A percentile compares a stretch with the other conserved stretches of the same genome.
These are phyloP conservation scores for Semnopithecus entellus DNA, from an alignment of 2,113 vertebrate genomes.

Conservation along the genomic window DNA sequence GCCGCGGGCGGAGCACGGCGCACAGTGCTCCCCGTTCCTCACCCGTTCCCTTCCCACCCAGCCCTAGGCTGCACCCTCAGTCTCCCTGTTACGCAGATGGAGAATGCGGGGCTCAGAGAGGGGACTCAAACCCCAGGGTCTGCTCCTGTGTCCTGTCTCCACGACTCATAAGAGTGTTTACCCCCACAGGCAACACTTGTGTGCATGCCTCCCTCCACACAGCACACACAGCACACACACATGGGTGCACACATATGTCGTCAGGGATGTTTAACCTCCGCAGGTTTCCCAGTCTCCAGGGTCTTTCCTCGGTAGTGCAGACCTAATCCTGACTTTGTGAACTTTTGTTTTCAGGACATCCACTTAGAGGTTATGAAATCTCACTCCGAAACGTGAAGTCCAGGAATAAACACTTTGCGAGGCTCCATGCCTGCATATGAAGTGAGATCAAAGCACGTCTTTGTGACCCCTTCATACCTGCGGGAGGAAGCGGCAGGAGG, in stretches of 20 bases:
- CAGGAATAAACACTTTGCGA: neutral
- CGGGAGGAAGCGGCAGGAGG: neutral
- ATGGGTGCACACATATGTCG: rapidly evolving
- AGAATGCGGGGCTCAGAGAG: rapidly evolving
- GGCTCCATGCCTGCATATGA: rapidly evolving
- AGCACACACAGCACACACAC: neutral
- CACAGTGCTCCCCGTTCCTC: too few species aligned
- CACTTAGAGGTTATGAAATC: neutral
- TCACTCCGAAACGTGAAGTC: neutral
- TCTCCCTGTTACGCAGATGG: neutral
- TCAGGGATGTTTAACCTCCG: rapidly evolving
- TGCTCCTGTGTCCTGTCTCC: neutral
- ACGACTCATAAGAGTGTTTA: neutral
- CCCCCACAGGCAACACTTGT: too few species aligned
- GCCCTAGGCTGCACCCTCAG: rapidly evolving
- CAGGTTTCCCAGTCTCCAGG: neutral
- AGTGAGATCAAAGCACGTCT: neutral
- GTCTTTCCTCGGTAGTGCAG: rapidly evolving
- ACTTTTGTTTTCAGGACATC: neutral
- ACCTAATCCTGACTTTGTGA: rapidly evolving
- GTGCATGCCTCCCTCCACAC: neutral
- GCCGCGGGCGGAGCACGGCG: rapidly evolving
- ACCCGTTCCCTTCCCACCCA: rapidly evolving
- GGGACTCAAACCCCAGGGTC: rapidly evolving
- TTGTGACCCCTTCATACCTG: neutral